Evolutionary conservation across 1,140 invertebrate species (phyloP).

Genomic region (Gyrodactylus bullatarudis): DNA sequence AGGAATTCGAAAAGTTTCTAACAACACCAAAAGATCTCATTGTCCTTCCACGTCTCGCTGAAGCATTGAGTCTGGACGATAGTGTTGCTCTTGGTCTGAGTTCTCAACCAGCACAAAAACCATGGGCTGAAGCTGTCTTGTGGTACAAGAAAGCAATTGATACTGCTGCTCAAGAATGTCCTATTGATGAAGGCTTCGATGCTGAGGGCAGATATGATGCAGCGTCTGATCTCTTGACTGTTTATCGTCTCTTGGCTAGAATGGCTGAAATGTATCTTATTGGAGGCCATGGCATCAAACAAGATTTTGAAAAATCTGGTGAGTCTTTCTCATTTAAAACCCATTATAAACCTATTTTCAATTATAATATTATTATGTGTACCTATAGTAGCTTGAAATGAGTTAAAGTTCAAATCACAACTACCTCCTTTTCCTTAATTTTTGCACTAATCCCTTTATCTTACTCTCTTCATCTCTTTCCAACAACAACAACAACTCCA

Average conservation of each 20-base stretch:
- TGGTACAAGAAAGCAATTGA: constrained; percentile 21
- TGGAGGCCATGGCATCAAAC: constrained; percentile 20
- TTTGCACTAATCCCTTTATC: too few species aligned
- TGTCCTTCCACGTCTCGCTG: background rate
- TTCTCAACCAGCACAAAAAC: background rate
- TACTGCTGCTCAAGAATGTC: constrained; percentile 11
- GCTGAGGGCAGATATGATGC: constrained; percentile 21
- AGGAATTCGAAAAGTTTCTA: background rate
- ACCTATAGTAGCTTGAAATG: too few species aligned
- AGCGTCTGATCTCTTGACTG: constrained; percentile 16
- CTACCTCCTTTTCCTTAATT: too few species aligned
- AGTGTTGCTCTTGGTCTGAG: background rate
- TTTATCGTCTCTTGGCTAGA: constrained; percentile 21
- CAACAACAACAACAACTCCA: too few species aligned
- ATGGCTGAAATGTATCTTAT: constrained; percentile 23
- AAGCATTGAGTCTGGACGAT: background rate
- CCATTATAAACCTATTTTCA: too few species aligned
- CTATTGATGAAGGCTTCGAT: background rate
- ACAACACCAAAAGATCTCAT: background rate
- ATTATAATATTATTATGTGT: too few species aligned
- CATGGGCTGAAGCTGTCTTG: constrained; percentile 16
- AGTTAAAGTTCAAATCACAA: too few species aligned
- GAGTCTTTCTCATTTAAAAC: too few species aligned
- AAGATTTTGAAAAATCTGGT: constrained; percentile 9
- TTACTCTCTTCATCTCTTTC: too few species aligned